These are phyloP conservation scores for Patiria pectinifera DNA, from an alignment of 53 echinoderm and acorn worm species.

Conservation along the genomic window DNA sequence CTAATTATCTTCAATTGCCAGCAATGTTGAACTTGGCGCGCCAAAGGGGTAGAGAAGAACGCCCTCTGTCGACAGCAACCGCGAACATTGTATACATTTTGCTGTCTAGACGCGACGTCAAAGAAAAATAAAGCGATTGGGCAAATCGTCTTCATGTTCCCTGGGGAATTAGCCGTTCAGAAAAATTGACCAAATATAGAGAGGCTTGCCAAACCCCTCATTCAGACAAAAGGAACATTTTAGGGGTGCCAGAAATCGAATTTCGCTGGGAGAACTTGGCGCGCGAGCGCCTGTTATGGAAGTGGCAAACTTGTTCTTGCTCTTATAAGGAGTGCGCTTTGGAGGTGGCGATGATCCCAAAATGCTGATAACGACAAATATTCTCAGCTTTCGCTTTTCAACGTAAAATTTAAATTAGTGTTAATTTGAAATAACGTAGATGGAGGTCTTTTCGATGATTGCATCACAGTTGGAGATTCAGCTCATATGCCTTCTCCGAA, in stretches of 20 bases:
- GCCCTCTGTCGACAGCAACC: constrained; percentile 41
- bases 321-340: constrained; percentile 58
- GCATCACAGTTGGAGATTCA: constrained; percentile 34
- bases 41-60: neutral
- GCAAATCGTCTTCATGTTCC: constrained; percentile 39
- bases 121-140: constrained; percentile 45
- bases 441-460: constrained; percentile 56
- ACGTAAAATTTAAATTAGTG: constrained; percentile 51
- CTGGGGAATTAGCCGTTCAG: constrained; percentile 57
- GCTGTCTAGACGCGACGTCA: constrained; percentile 28
- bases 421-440: constrained; percentile 59
- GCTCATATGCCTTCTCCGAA: constrained; percentile 25
- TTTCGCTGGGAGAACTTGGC: neutral
- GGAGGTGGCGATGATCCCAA: neutral
- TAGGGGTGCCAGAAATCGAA: constrained; percentile 33
- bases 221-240: constrained; percentile 62
- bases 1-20: neutral
- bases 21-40: neutral
- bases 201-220: constrained; percentile 48
- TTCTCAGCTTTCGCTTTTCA: constrained; percentile 54
- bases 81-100: constrained; percentile 14
- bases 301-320: neutral
- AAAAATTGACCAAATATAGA: constrained; percentile 65
- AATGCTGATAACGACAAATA: constrained; percentile 17
- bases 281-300: constrained; percentile 44